Evolutionary conservation across 2,113 vertebrate species (phyloP), one percentile per base, ranked within the genome.

Genomic region (Chaetura pelagica): DNA sequence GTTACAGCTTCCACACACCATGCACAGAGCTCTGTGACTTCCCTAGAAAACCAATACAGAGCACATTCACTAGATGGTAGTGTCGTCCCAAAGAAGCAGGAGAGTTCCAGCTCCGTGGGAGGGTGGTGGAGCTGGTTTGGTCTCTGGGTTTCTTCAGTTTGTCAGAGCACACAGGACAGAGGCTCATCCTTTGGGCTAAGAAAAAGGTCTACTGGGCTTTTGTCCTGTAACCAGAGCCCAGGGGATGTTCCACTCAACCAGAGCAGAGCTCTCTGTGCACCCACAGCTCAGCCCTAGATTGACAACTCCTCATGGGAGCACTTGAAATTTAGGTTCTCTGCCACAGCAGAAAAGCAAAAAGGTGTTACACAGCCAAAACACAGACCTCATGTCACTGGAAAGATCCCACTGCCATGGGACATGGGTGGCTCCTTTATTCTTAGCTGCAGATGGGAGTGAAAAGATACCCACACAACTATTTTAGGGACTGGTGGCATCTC

Each of bases 11-110:
- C 51, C 18, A 15, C 19, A 10, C 15, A 4, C 2, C 62, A 7
- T 0, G 4, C 32, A 6, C 26, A 5, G 62, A 58, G 23, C 29
- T 51, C 64, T 0, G 3, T 3, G 67, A 18, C 18, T 92, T 71
- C 80, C 34, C 52, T 13, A 64, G 46, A 26, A 76, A 80, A 38
- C 20, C 44, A 23, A 6, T 64, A 61, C 92, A 59, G 57, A 16
- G 32, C 1, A 2, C 27, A 4, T 85, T 80, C 96, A 87, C 94
- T 96, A 96, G 96, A 20, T 96, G 96, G 94, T 96, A 12, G 87
- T 96, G 85, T 92, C 13, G 68, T 22, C 55, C 72, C 51, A 7
- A 68, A 42, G 83, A 93, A 84, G 48, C 58, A 16, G 62, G 21
- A 76, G 35, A 85, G 40, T 58, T 21, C 18, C 32, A 10, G 26